A percentile compares a stretch with the other conserved stretches of the same genome.
Conservation (phyloP, 1,140 invertebrate species). For the Nylanderia fulva region DNA sequence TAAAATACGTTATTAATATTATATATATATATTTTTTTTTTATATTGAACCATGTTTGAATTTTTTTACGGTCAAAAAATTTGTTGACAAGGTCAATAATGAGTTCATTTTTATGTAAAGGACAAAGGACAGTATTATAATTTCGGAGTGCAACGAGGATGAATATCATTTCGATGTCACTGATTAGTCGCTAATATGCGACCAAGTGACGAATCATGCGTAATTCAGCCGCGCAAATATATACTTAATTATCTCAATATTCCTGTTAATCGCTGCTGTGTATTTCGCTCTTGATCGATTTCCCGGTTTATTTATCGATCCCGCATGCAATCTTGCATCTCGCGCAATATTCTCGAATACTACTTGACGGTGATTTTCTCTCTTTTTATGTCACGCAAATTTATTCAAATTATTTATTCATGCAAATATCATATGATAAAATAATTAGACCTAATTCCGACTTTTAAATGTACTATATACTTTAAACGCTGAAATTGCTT, state of each 20-base stretch:
- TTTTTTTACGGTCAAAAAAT: neutral
- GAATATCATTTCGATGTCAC: constrained; percentile 46
- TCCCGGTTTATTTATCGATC: constrained; percentile 61
- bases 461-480: neutral
- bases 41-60: neutral
- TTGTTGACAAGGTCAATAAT: constrained; percentile 15
- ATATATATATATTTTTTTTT: neutral
- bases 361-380: constrained; percentile 46
- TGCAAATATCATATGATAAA: constrained; percentile 27
- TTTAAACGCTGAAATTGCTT: neutral
- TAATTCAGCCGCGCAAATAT: constrained; percentile 50
- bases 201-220: constrained; percentile 30
- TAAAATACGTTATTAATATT: neutral
- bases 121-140: constrained; percentile 33
- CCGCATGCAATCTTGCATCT: constrained; percentile 43
- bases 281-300: constrained; percentile 55
- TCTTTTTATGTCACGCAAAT: neutral
- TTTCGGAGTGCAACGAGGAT: constrained; percentile 27
- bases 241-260: constrained; percentile 54
- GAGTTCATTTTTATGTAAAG: neutral
- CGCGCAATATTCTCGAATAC: constrained; percentile 43
- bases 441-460: constrained; percentile 21
- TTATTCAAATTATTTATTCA: constrained; percentile 34
- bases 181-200: constrained; percentile 3
- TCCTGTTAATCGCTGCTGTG: constrained; percentile 27